These are phyloP conservation scores for Siphamia tubifer DNA, from an alignment of 2,113 vertebrate genomes.

Conservation along the genomic window DNA sequence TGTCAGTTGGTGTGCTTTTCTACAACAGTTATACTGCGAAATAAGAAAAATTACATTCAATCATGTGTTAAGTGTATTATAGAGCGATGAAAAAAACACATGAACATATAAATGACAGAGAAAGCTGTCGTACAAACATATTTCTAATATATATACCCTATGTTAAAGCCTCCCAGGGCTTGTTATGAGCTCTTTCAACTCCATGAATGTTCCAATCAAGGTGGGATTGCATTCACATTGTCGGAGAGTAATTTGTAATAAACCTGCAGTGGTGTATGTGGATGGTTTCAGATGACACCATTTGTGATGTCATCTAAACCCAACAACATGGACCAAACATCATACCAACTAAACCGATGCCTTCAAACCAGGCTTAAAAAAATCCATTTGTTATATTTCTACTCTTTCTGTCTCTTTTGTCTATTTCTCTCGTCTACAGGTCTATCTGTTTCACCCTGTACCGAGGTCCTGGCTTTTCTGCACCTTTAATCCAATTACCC, in stretches of 20 bases:
- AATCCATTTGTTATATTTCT: too few species aligned
- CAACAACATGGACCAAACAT: too few species aligned
- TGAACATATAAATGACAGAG: neutral
- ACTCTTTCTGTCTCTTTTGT: too few species aligned
- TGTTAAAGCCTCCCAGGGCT: neutral
- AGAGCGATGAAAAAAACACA: neutral
- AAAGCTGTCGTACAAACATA: neutral
- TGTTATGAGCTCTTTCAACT: conserved; percentile 12
- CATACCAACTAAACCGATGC: too few species aligned
- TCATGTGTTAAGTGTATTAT: neutral
- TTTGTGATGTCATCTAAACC: too few species aligned
- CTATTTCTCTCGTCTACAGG: too few species aligned
- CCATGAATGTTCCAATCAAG: conserved; percentile 34
- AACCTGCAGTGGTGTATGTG: neutral
- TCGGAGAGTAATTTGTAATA: neutral
- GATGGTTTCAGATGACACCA: neutral
- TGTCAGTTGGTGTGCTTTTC: neutral
- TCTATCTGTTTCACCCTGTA: too few species aligned
- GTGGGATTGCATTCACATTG: conserved; percentile 4
- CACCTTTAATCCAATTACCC: too few species aligned
- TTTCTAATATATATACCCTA: neutral
- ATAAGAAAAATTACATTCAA: neutral
- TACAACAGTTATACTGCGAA: neutral
- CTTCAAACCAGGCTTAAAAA: too few species aligned
- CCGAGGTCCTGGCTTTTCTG: too few species aligned